Evolutionary conservation across 2,888 invertebrate genomes (phyloP), one percentile per base, ranked within the genome.

Genomic region (Spodoptera littoralis): DNA sequence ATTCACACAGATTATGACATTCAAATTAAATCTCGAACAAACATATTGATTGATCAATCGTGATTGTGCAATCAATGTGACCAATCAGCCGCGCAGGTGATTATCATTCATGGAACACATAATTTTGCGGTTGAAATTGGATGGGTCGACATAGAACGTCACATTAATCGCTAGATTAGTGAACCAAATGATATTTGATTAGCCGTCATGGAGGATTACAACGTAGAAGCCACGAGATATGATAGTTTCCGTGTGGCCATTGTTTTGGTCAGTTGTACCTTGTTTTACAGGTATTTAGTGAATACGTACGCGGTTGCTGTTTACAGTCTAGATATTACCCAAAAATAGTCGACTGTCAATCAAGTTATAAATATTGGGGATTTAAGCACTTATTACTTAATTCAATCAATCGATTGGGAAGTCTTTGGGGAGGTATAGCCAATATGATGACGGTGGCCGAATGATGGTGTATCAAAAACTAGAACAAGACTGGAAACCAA

Each of bases 51-150:
- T 75, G 75, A 76, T 75, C 72, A 69, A 54, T 65, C 61, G 60
- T 70, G 73, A 78, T 84, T 77, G 77, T 70, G 65, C 74, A 81
- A 82, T 81, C 82, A 84, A 80, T 87, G 83, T 84, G 84, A 84
- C 81, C 85, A 88, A 86, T 88, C 85, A 85, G 77, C 84, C 84
- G 75, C 79, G 64, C 64, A 73, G 65, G 83, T 85, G 86, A 90
- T 89, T 89, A 85, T 86, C 85, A 86, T 86, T 85, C 82, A 85
- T 82, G 81, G 81, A 84, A 85, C 85, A 86, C 87, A 89, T 89
- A 86, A 89, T 89, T 88, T 85, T 83, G 89, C 75, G 89, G 91
- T 84, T 83, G 84, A 88, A 84, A 84, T 85, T 83, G 74, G 70
- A 76, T 74, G 74, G 77, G 74, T 82, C 79, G 82, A 79, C 84